Percentiles rank a stretch among this genome's conserved stretches.
Conservation (phyloP, 2,797 vertebrate species). For the Acanthornis magna region DNA sequence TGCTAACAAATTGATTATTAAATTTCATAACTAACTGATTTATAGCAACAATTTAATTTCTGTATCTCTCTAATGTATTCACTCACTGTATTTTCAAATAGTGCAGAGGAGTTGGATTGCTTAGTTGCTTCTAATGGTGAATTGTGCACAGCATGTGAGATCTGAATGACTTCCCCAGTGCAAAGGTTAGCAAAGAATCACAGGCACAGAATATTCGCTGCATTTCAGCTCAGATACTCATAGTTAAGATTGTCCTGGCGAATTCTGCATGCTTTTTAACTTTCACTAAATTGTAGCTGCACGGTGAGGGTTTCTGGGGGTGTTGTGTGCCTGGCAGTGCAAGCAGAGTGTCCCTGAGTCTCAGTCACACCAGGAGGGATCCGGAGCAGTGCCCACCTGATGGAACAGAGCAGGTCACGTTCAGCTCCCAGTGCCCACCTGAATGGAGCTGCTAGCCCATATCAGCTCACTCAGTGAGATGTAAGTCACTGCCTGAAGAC, state of each 20-base stretch:
- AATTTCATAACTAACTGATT: constrained; percentile 45
- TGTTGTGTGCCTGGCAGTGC: neutral
- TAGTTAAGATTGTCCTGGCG: neutral
- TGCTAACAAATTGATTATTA: constrained; percentile 67
- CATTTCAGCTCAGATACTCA: neutral
- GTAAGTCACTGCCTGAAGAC: neutral
- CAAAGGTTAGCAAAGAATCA: neutral
- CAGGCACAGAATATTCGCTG: neutral
- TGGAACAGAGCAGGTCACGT: neutral
- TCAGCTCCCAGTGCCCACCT: neutral
- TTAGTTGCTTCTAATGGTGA: neutral
- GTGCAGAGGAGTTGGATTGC: neutral
- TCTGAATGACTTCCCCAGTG: neutral
- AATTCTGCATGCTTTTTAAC: neutral
- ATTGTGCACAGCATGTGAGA: neutral
- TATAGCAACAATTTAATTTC: constrained; percentile 40
- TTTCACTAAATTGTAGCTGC: neutral
- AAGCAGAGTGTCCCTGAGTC: neutral
- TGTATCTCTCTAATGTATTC: constrained; percentile 6
- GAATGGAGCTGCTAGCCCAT: neutral
- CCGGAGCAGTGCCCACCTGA: neutral
- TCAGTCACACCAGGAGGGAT: neutral
- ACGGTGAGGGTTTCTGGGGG: neutral
- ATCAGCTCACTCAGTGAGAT: neutral
- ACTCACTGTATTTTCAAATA: neutral